Evolutionary conservation across 2,888 invertebrate genomes (phyloP).

Genomic region (Kuschelorhynchus macadamiae): DNA sequence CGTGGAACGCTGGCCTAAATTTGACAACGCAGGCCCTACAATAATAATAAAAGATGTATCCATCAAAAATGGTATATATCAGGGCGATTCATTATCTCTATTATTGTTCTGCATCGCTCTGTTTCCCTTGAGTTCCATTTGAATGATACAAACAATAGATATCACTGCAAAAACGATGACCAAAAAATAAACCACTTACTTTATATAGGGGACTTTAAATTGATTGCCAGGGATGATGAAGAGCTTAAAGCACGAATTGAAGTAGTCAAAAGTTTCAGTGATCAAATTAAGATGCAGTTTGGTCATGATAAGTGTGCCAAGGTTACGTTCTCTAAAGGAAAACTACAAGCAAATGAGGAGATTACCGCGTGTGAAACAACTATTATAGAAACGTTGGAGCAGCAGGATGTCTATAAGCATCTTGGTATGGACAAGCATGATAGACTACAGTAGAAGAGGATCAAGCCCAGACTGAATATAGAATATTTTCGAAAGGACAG

Average conservation of each 20-base stretch:
- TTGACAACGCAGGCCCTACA: background rate
- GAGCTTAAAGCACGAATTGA: background rate
- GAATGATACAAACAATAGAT: too few relatives aligned
- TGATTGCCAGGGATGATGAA: background rate
- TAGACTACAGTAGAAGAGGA: background rate
- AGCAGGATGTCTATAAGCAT: background rate
- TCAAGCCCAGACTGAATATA: background rate
- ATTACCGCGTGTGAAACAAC: background rate
- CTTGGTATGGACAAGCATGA: background rate
- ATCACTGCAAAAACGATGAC: background rate
- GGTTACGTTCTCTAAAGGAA: background rate
- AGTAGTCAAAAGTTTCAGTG: background rate
- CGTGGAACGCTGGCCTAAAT: background rate
- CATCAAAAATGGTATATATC: background rate
- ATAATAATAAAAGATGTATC: background rate
- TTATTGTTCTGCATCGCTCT: background rate
- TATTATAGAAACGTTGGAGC: background rate
- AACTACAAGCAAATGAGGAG: background rate
- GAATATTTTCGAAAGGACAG: background rate
- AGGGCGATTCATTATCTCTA: background rate
- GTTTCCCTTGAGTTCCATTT: background rate
- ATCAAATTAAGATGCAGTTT: background rate
- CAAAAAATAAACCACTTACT: background rate
- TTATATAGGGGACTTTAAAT: background rate
- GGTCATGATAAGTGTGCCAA: background rate